Evolutionary conservation across 2,888 invertebrate species (phyloP), one percentile per base, ranked within the genome.

Genomic region (Seira ritae): DNA sequence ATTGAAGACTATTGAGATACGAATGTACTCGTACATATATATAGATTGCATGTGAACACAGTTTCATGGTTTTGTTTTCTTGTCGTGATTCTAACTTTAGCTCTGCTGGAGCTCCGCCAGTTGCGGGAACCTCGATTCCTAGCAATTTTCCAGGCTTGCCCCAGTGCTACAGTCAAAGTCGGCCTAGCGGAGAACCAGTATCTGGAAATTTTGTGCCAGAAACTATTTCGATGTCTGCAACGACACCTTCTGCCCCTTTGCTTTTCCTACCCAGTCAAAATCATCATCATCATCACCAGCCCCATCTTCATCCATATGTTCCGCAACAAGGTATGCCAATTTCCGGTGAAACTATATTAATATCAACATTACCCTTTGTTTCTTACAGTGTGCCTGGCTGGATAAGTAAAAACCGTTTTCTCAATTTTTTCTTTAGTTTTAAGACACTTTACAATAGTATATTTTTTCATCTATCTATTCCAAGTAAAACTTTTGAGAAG

Each of bases 321-420:
- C 75, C 87, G 23, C 87, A 86, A 65, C 89, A 86, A 84, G 85
- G 89, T 89, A 84, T 77, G 74, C 62, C 50, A 31, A 31, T 37
- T 73, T 67, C 20, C 20, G 62, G 22, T 55, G 19, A 20, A 19
- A 31, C 19, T 19, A 24, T 67, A 67, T 23, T 4, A 23, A 10
- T 23, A 67, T n/a, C 20, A 3, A 67, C 22, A 24, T 22, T 8
- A 31, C 31, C n/a, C 2, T 31, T 31, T 31, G 3, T 31, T 4
- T 31, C 8, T 31, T 31, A 4, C 31, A 31, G 31, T 31, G 31
- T 31, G 31, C 31, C 31, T 31, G 31, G 31, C 31, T 31, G 31
- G 31, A 31, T 31, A 31, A 31, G 31, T 31, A 31, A 31, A 31
- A 31, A 31, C 2, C 31, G 2, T 31, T 31, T 31, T 31, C 31